Evolutionary conservation across 2,797 vertebrate genomes (phyloP).

Genomic region (Lutjanus argentimaculatus): DNA sequence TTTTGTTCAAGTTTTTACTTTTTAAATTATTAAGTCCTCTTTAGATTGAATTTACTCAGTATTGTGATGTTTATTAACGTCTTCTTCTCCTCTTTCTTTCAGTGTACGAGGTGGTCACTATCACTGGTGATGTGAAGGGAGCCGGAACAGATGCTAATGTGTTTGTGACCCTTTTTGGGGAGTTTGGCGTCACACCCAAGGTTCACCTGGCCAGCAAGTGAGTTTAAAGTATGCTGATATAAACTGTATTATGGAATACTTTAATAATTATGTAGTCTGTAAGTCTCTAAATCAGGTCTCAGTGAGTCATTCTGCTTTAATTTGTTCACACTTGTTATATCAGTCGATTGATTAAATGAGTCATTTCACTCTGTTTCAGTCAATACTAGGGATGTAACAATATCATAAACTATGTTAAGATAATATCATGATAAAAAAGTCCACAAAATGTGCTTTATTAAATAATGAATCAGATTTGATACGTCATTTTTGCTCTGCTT

Average conservation of each 20-base stretch:
- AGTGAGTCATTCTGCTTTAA: conserved; percentile 15
- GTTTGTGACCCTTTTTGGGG: conserved; percentile 97
- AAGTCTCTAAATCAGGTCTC: neutral
- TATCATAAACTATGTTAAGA: no score
- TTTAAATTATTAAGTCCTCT: neutral
- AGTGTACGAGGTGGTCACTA: conserved; percentile 96
- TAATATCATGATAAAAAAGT: no score
- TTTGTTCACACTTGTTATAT: conserved; percentile 4
- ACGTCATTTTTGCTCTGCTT: no score
- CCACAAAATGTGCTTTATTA: no score
- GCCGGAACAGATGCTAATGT: conserved; percentile 97
- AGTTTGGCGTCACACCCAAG: conserved; percentile 95
- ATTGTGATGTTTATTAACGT: conserved; percentile 1
- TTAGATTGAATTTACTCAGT: neutral
- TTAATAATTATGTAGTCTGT: neutral
- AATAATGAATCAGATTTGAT: no score
- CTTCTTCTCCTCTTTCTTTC: conserved; percentile 29
- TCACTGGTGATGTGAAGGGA: conserved; percentile 95
- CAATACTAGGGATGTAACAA: no score
- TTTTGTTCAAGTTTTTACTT: conserved; percentile 24
- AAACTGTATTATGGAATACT: neutral
- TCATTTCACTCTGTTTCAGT: conserved; percentile 1
- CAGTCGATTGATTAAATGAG: neutral
- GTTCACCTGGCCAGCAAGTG: conserved; percentile 98
- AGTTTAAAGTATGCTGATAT: conserved; percentile 74